Conservation (phyloP, 2,888 invertebrate species). For the Drosophila aldrichi region DNA sequence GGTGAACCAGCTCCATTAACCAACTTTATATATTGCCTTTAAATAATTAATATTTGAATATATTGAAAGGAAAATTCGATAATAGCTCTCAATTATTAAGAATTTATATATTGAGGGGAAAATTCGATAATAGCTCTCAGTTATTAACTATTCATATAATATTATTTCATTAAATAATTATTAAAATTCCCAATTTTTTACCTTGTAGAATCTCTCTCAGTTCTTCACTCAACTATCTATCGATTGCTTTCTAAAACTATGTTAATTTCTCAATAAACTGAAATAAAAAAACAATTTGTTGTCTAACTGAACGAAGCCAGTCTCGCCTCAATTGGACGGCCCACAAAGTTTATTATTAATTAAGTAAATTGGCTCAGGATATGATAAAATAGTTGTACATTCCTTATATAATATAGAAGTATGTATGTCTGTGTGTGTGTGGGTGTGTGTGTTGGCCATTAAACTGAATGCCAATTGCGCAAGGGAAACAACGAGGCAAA, state of each 20-base stretch:
- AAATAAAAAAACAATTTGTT: not conserved
- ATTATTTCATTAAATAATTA: not conserved
- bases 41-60: too few relatives aligned
- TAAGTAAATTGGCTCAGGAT: constrained; percentile 67
- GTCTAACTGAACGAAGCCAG: not conserved
- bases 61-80: too few relatives aligned
- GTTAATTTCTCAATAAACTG: not conserved
- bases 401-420: not conserved
- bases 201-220: too few relatives aligned
- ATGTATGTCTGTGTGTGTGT: not conserved
- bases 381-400: constrained; percentile 23
- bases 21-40: too few relatives aligned
- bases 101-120: too few relatives aligned
- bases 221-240: not conserved
- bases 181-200: not conserved
- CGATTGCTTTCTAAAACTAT: not conserved
- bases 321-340: not conserved
- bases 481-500: constrained; percentile 9
- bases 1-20: too few relatives aligned
- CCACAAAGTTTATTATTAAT: constrained; percentile 68
- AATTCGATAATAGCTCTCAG: too few relatives aligned
- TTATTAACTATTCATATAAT: too few relatives aligned
- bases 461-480: constrained; percentile 34
- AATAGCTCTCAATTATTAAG: too few relatives aligned
- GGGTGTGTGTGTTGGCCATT: constrained; percentile 19